Evolutionary conservation across 2,888 invertebrate genomes (phyloP).

Genomic region (Fissipunctia ypsillon): DNA sequence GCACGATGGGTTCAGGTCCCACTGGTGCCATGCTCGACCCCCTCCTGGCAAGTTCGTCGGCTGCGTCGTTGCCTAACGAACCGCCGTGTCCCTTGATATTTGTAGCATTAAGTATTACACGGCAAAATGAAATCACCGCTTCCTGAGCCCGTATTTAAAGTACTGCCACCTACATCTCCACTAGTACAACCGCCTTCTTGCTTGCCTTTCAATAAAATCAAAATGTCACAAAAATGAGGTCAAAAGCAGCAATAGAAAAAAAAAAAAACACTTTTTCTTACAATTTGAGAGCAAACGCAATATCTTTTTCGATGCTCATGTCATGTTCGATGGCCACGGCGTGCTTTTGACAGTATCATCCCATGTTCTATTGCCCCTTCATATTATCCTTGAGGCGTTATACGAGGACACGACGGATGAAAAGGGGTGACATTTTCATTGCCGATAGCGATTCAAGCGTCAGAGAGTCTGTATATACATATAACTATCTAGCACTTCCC

Average conservation of each 20-base stretch:
- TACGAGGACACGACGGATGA: neutral
- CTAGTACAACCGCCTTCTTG: neutral
- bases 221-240: too few relatives aligned
- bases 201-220: neutral
- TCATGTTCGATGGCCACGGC: neutral
- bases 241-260: too few relatives aligned
- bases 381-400: slow-evolving; percentile 11
- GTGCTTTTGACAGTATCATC: neutral
- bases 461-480: too few relatives aligned
- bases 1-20: too few relatives aligned
- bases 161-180: neutral
- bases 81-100: too few relatives aligned
- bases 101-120: neutral
- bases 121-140: neutral
- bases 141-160: neutral
- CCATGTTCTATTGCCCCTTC: neutral
- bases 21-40: too few relatives aligned
- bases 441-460: neutral
- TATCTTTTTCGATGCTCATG: neutral
- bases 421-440: slow-evolving; percentile 11
- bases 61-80: too few relatives aligned
- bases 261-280: neutral
- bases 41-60: too few relatives aligned
- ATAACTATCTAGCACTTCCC: too few relatives aligned
- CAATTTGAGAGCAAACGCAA: neutral